These are phyloP conservation scores for Syndactyla subalaris DNA, from an alignment of 2,797 vertebrate genomes.

Conservation along the genomic window DNA sequence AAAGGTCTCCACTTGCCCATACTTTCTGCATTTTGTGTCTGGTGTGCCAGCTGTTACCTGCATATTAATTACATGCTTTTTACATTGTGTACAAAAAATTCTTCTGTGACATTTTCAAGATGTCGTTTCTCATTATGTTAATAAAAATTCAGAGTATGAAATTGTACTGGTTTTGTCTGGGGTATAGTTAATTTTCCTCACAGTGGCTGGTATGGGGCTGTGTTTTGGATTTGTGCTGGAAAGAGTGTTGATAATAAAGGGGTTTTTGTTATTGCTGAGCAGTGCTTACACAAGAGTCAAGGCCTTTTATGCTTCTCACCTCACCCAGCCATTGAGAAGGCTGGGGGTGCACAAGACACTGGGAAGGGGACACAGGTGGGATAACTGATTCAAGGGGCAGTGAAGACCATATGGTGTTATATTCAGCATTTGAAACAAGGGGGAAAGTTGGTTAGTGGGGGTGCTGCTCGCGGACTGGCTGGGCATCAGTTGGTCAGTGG, in stretches of 20 bases:
- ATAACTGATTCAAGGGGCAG: neutral
- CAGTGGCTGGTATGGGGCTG: neutral
- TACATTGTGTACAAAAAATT: neutral
- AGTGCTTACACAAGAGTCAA: neutral
- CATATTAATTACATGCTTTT: neutral
- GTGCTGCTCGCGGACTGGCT: rapidly evolving
- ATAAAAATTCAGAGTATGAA: neutral
- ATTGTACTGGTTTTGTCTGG: neutral
- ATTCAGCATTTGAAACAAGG: neutral
- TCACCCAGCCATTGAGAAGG: rapidly evolving
- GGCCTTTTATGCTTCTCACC: neutral
- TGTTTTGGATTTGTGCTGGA: neutral
- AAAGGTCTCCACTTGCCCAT: neutral
- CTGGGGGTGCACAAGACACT: neutral
- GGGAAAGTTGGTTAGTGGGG: neutral
- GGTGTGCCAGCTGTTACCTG: neutral
- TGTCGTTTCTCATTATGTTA: neutral
- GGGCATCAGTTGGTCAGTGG: neutral
- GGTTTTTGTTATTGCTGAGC: neutral
- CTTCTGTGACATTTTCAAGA: neutral
- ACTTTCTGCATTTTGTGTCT: neutral
- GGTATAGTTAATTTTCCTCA: neutral
- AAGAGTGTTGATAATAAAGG: neutral
- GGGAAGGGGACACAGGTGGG: neutral
- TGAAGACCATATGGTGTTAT: rapidly evolving